A percentile compares a stretch with the other conserved stretches of the same genome.
phyloP scores from a whole-genome alignment of 2,797 vertebrate genomes.

The Onychomys leucogaster region DNA sequence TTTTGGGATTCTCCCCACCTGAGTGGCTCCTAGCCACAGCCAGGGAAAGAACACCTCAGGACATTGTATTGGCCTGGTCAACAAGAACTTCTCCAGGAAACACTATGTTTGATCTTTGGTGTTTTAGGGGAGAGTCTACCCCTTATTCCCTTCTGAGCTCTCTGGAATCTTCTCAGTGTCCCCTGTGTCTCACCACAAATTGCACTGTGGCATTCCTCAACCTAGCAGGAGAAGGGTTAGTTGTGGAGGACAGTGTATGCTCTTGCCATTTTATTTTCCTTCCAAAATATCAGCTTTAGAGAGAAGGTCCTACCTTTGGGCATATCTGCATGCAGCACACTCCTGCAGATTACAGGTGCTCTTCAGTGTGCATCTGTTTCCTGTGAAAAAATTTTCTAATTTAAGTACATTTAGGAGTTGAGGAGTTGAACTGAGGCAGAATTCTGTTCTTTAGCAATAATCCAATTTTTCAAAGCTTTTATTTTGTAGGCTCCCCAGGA shows the following conservation, averaged over 20 bases:
- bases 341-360: background rate
- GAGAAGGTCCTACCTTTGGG: too few relatives aligned
- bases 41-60: background rate
- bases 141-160: too few relatives aligned
- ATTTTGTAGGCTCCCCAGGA: background rate
- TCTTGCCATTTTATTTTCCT: background rate
- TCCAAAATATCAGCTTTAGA: background rate
- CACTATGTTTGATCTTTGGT: too few relatives aligned
- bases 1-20: background rate
- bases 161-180: too few relatives aligned
- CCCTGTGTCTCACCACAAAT: background rate
- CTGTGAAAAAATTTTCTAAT: background rate
- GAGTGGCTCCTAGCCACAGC: fast-evolving
- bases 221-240: background rate
- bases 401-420: background rate
- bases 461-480: background rate
- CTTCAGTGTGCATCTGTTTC: too few relatives aligned
- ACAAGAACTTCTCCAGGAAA: too few relatives aligned
- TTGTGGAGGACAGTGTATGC: background rate
- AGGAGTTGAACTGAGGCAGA: background rate
- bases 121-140: too few relatives aligned
- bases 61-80: too few relatives aligned
- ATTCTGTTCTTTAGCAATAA: background rate
- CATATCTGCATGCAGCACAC: background rate
- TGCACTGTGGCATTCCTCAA: background rate